Base-by-base conservation (phyloP, 1,140 invertebrate genomes). In the Aphelenchoides besseyi region DNA sequence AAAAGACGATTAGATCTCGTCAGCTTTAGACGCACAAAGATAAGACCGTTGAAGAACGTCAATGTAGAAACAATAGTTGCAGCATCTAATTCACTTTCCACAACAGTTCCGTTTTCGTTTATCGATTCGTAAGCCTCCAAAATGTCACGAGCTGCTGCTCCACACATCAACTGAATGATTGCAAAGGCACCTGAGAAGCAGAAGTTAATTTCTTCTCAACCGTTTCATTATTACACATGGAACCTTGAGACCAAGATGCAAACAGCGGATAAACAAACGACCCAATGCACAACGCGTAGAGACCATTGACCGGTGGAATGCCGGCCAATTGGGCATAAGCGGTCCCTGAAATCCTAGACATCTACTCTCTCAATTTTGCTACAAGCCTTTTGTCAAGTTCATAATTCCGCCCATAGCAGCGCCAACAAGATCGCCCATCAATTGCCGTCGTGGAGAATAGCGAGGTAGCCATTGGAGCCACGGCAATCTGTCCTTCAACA, bases 261-360 rank as follows among this genome's bases (percentile, higher is more conserved):
- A 69, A 71, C 26, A 69, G 16, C n/a, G 67, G 67, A 29, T 70
- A 69, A 26, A 69, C 29, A 5, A 69, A n/a, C n/a, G 61, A 68
- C 26, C 12, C 67, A 12, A 69, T 2, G 29, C 23, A 69, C n/a
- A 35, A 23, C 23, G 67, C 61, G 32, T 69, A 69, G 29, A 69
- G 67, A 2, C 67, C 67, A 37, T 69, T 69, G 12, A 69, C 67
- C n/a, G 67, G 67, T 0, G 67, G 66, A 26, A 69, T 28, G 16
- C 67, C 67, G 2, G 67, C 67, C 1, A 69, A 3, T 68, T 29
- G 23, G 18, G 67, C 67, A 37, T 69, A 69, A 1, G 67, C 67
- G n/a, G 33, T 70, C 2, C 61, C 67, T 70, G 68, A 12, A 68
- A 71, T 2, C 1, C 66, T 2, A 2, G 1, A 67, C 18, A n/a